Evolutionary conservation across 2,888 invertebrate species (phyloP).

Genomic region (Drosophila macrospina): DNA sequence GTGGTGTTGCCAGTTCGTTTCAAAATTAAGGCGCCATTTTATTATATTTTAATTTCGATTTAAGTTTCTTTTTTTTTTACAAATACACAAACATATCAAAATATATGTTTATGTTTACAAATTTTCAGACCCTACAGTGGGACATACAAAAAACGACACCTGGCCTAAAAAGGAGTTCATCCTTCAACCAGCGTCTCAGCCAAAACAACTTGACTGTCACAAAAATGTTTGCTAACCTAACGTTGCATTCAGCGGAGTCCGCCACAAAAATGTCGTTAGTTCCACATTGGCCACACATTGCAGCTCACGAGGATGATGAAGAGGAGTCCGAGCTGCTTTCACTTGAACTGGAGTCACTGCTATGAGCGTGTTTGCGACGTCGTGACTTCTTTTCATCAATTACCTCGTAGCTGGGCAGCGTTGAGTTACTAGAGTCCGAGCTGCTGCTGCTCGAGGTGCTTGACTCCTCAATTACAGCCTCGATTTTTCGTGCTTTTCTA

Average conservation of each 20-base stretch:
- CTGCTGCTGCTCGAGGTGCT: constrained; percentile 73
- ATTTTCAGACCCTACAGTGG: constrained; percentile 27
- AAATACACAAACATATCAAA: constrained; percentile 63
- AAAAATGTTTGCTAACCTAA: constrained; percentile 48
- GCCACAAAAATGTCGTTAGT: constrained; percentile 46
- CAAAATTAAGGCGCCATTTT: constrained; percentile 50
- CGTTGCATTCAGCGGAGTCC: constrained; percentile 30
- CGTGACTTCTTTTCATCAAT: constrained; percentile 82
- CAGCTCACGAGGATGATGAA: constrained; percentile 71
- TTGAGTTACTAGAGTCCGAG: constrained; percentile 83
- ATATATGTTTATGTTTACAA: constrained; percentile 52
- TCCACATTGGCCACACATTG: constrained; percentile 15
- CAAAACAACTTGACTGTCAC: constrained; percentile 46
- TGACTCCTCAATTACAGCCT: constrained; percentile 83
- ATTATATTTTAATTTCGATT: constrained; percentile 55
- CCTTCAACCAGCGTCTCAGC: constrained; percentile 27
- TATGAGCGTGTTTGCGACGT: constrained; percentile 70
- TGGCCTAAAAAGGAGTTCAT: not conserved
- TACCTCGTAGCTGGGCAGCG: constrained; percentile 84
- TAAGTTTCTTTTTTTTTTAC: constrained; percentile 39
- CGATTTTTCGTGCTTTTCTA: constrained; percentile 81
- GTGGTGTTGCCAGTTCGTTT: constrained; percentile 45
- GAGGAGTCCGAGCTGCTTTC: constrained; percentile 74
- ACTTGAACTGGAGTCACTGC: constrained; percentile 73
- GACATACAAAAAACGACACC: constrained; percentile 45